phyloP scores from a whole-genome alignment of 2,113 vertebrate genomes.

The Orthochromis malagaraziensis region DNA sequence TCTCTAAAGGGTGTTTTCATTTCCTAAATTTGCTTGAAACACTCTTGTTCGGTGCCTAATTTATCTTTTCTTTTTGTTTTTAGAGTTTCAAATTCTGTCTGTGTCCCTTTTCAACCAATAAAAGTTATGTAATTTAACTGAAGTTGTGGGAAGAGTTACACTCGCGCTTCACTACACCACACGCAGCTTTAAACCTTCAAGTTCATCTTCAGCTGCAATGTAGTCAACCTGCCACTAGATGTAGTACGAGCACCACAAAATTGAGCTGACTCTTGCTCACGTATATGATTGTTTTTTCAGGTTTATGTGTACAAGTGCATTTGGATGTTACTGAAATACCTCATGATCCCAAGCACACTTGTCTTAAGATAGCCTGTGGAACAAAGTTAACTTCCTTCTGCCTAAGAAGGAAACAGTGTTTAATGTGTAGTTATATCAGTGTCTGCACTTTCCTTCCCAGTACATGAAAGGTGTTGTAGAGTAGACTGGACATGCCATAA shows the following conservation, averaged over 20 bases:
- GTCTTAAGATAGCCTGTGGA: not conserved
- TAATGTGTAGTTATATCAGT: not conserved
- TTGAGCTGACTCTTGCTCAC: too few species aligned
- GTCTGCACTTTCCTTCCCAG: not conserved
- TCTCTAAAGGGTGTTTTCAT: constrained; percentile 5
- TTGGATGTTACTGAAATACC: not conserved
- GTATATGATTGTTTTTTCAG: not conserved
- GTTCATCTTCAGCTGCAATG: not conserved
- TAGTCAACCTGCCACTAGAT: constrained; percentile 24
- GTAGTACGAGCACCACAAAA: not conserved
- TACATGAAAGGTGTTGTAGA: not conserved
- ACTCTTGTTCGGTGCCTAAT: not conserved
- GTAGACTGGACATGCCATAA: not conserved
- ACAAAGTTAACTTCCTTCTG: not conserved
- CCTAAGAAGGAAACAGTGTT: not conserved
- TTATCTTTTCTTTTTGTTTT: not conserved
- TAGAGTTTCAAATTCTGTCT: not conserved
- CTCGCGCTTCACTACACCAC: not conserved
- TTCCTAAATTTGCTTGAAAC: constrained; percentile 1
- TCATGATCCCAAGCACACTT: not conserved
- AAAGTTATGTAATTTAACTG: not conserved
- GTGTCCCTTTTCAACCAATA: not conserved
- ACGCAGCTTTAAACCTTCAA: not conserved
- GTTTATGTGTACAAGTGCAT: not conserved
- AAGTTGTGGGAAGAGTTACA: not conserved